These are phyloP conservation scores for Eustalomyia histrio DNA, from an alignment of 2,888 invertebrate genomes.

Conservation along the genomic window DNA sequence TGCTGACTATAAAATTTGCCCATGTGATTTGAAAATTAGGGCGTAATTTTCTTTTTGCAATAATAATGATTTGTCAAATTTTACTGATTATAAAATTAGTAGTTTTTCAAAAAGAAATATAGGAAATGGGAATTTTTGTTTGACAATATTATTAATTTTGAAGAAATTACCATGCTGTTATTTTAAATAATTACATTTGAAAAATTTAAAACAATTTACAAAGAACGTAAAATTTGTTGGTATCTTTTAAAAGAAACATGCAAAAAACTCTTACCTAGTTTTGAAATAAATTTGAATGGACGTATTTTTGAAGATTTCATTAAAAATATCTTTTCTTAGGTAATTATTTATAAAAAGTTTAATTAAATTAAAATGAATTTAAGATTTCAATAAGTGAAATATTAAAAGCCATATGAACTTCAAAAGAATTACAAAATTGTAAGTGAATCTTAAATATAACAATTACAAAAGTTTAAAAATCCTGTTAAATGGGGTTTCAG, in stretches of 20 bases:
- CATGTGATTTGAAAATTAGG: too few species aligned
- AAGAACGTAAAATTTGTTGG: background rate
- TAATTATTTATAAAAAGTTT: background rate
- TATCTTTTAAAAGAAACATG: slow-evolving; percentile 41
- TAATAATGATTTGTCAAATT: too few species aligned
- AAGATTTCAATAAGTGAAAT: background rate
- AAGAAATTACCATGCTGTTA: slow-evolving; percentile 49
- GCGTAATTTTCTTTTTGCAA: too few species aligned
- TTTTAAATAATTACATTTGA: background rate
- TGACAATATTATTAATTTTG: background rate
- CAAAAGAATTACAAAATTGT: slow-evolving; percentile 7
- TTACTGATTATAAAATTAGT: too few species aligned
- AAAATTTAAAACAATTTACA: slow-evolving; percentile 18
- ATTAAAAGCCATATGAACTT: background rate
- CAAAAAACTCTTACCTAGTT: slow-evolving; percentile 56
- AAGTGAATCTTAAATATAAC: slow-evolving; percentile 1
- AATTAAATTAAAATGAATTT: background rate
- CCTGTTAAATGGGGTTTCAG: background rate
- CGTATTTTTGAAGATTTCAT: background rate
- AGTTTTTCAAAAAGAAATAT: too few species aligned
- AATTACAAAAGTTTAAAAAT: background rate
- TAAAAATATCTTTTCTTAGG: background rate
- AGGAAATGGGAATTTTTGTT: background rate
- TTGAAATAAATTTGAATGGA: background rate
- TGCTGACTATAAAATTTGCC: too few species aligned